Percentiles rank a stretch among this genome's conserved stretches.
These are phyloP conservation scores for Ophion ventricosus DNA, from an alignment of 2,888 invertebrate species.

Conservation along the genomic window DNA sequence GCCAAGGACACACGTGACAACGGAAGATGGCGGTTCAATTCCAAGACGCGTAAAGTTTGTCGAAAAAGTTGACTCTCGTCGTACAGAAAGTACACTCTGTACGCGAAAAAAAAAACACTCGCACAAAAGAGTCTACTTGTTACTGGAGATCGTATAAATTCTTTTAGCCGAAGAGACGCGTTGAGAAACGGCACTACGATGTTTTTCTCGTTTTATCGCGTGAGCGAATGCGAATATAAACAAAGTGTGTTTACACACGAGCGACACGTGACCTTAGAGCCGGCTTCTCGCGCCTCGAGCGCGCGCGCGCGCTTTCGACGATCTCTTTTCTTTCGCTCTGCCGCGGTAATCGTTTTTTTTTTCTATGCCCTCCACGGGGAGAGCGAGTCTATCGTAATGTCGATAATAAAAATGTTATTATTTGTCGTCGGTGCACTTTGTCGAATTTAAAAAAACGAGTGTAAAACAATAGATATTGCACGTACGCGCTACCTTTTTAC, in stretches of 20 bases:
- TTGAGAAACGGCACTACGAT: not conserved
- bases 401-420: not conserved
- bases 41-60: too few species aligned
- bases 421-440: too few species aligned
- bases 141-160: not conserved
- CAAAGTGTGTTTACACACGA: constrained; percentile 29
- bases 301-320: not conserved
- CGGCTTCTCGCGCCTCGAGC: constrained; percentile 20
- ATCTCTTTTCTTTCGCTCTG: not conserved
- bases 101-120: not conserved
- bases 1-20: too few species aligned
- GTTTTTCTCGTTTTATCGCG: not conserved
- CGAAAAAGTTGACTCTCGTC: too few species aligned
- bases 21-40: too few species aligned
- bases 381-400: not conserved
- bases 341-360: not conserved
- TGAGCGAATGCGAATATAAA: not conserved
- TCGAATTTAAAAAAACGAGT: too few species aligned
- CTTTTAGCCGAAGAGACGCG: too few species aligned
- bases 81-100: too few species aligned
- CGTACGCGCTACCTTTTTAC: not conserved
- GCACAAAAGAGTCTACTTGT: not conserved
- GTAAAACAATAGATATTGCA: too few species aligned
- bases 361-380: not conserved
- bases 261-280: constrained; percentile 35